These are phyloP conservation scores for Scaptomyza montana DNA, from an alignment of 1,140 invertebrate species.

Conservation along the genomic window DNA sequence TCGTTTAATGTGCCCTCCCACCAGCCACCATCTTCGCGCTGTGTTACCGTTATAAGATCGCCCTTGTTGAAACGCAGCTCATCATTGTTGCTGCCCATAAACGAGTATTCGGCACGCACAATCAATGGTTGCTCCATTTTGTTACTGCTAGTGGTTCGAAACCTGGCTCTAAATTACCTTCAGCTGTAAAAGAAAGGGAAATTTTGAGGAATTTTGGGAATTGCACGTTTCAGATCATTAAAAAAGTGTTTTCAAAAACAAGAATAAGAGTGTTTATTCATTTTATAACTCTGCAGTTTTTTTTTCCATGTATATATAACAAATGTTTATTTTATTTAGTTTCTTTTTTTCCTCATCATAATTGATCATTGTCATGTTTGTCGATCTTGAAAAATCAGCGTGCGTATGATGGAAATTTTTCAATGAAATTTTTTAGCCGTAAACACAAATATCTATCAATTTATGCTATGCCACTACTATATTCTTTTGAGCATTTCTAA, in stretches of 20 bases:
- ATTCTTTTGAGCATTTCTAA: not conserved
- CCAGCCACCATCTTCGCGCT: conserved; percentile 96
- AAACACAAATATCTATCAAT: conserved; percentile 16
- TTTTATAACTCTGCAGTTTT: no score
- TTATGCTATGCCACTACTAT: not conserved
- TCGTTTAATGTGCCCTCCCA: conserved; percentile 98
- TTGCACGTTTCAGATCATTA: no score
- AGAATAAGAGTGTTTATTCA: no score
- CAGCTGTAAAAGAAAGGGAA: conserved; percentile 3
- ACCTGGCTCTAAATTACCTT: conserved; percentile 20
- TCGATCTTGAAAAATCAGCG: conserved; percentile 75
- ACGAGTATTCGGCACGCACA: conserved; percentile 95
- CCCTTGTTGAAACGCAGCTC: conserved; percentile 98
- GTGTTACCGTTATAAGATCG: conserved; percentile 97
- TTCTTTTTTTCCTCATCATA: not conserved
- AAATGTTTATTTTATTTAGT: not conserved
- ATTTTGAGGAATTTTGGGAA: not conserved
- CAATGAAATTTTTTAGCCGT: conserved; percentile 35
- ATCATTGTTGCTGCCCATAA: conserved; percentile 98
- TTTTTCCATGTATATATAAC: no score
- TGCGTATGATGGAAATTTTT: conserved; percentile 32
- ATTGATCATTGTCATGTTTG: conserved; percentile 35
- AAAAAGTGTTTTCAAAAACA: no score
- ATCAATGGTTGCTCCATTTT: conserved; percentile 87
- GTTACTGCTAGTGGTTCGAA: conserved; percentile 7